phyloP scores from a whole-genome alignment of 2,113 vertebrate species.

The Takifugu flavidus region DNA sequence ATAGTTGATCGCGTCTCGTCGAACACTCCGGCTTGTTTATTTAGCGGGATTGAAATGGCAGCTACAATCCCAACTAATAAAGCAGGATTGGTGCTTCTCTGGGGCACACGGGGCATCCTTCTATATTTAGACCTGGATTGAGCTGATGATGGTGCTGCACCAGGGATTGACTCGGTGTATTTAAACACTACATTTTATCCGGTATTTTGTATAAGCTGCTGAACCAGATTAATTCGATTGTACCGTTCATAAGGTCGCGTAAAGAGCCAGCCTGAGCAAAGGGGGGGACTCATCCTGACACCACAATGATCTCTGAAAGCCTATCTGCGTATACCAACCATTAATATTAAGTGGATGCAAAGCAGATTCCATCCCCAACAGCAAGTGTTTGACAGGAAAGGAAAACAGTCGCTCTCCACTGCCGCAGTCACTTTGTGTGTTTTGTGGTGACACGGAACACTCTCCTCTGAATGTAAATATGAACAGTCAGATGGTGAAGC shows the following conservation, averaged over 20 bases:
- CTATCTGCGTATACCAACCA: conserved; percentile 8
- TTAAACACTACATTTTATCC: conserved; percentile 44
- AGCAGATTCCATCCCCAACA: conserved; percentile 11
- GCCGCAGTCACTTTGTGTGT: conserved; percentile 25
- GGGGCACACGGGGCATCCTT: conserved; percentile 23
- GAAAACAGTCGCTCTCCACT: conserved; percentile 11
- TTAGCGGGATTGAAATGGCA: conserved; percentile 46
- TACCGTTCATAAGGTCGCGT: conserved; percentile 37
- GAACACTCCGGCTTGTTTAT: conserved; percentile 48
- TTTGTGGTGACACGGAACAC: conserved; percentile 22
- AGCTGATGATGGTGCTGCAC: conserved; percentile 27
- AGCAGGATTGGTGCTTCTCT: conserved; percentile 23
- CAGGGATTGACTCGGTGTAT: conserved; percentile 42
- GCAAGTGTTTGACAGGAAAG: conserved; percentile 25
- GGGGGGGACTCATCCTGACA: conserved; percentile 17
- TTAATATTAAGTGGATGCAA: conserved; percentile 16
- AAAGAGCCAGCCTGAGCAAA: background rate
- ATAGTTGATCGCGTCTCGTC: conserved; percentile 62
- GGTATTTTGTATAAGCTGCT: conserved; percentile 50
- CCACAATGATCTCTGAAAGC: conserved; percentile 39
- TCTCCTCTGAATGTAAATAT: conserved; percentile 60
- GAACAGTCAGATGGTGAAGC: conserved; percentile 53
- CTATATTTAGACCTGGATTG: conserved; percentile 60
- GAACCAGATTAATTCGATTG: conserved; percentile 59
- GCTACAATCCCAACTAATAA: conserved; percentile 40